Conservation (phyloP, 2,797 vertebrate species). For the Tauraco hartlaubi region DNA sequence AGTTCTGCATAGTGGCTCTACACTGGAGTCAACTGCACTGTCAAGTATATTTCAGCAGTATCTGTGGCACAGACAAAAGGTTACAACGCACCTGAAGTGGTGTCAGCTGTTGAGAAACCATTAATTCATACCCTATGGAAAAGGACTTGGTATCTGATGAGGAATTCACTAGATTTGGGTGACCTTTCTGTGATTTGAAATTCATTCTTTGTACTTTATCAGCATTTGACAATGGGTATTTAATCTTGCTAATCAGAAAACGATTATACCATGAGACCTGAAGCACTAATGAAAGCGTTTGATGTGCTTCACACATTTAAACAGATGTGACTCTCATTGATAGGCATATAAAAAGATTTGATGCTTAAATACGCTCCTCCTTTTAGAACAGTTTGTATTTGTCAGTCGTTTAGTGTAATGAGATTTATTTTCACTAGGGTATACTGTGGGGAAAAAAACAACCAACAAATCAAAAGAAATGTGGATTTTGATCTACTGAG, state of each 20-base stretch:
- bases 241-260: constrained; percentile 3
- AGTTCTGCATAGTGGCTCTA: rapidly evolving
- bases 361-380: not conserved
- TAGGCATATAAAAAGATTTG: not conserved
- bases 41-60: not conserved
- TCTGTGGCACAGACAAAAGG: not conserved
- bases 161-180: not conserved
- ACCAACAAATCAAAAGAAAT: not conserved
- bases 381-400: not conserved
- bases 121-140: not conserved
- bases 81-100: not conserved
- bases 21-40: not conserved
- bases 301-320: not conserved
- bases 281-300: not conserved
- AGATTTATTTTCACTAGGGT: not conserved
- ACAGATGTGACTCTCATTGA: not conserved
- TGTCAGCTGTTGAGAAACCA: not conserved
- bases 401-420: not conserved
- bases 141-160: not conserved
- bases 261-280: not conserved
- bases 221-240: not conserved
- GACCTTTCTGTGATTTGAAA: not conserved
- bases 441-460: not conserved
- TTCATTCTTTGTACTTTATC: not conserved
- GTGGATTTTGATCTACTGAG: not conserved